Conservation (phyloP, 2,113 vertebrate species). For the Nestor notabilis region DNA sequence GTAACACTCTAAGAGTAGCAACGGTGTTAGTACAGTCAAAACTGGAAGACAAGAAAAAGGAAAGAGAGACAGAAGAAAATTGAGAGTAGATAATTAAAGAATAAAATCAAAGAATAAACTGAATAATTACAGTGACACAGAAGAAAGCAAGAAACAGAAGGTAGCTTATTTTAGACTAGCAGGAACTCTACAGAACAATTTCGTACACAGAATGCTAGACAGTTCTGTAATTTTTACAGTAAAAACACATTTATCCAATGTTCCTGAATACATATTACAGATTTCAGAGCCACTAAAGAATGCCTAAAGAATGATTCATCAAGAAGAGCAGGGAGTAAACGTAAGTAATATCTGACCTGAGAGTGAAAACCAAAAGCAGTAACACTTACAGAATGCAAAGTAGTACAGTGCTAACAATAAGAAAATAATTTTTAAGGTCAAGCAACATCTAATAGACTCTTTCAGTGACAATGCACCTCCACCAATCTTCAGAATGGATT, state of each 20-base stretch:
- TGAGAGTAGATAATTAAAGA: conserved; percentile 41
- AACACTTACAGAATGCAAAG: not conserved
- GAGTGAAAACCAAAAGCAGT: conserved; percentile 15
- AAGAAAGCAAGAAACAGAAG: conserved; percentile 16
- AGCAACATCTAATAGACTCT: not conserved
- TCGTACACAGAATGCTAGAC: conserved; percentile 1
- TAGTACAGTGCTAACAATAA: not conserved
- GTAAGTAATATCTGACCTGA: not conserved
- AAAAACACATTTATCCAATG: conserved; percentile 29
- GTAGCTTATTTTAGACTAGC: conserved; percentile 24
- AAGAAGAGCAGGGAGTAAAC: conserved; percentile 22
- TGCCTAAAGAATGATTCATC: conserved; percentile 64
- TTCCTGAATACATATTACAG: conserved; percentile 24
- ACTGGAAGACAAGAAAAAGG: conserved; percentile 79
- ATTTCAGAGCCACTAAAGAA: conserved; percentile 52
- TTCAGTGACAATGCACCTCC: not conserved
- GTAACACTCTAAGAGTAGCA: conserved; percentile 70
- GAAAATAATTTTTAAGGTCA: not conserved
- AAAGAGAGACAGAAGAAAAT: conserved; percentile 25
- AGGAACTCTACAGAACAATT: conserved; percentile 27
- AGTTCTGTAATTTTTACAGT: not conserved
- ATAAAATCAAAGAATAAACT: conserved; percentile 12
- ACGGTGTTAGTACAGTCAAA: conserved; percentile 75
- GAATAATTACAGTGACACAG: conserved; percentile 48
- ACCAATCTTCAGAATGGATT: not conserved